These are phyloP conservation scores for Zootermopsis nevadensis DNA, from an alignment of 2,888 invertebrate genomes.

Conservation along the genomic window DNA sequence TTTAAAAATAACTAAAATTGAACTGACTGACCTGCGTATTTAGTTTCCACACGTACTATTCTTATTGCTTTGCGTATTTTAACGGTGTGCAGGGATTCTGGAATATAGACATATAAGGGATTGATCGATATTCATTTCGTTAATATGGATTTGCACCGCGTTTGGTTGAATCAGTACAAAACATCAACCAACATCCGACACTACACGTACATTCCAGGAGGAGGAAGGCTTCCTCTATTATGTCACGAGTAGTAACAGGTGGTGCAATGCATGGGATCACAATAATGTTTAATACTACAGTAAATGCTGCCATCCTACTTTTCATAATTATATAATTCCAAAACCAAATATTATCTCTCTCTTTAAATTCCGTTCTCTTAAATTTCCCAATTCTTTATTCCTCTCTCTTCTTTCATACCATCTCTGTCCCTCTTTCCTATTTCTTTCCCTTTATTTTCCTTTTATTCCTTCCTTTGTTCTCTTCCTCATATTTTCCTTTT, in stretches of 20 bases:
- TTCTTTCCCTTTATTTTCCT: background rate
- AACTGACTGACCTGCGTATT: too few relatives aligned
- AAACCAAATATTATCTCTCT: background rate
- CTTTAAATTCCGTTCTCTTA: background rate
- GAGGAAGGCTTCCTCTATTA: background rate
- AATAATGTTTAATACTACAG: background rate
- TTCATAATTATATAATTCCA: background rate
- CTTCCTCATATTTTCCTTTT: background rate
- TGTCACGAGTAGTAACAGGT: slow-evolving; percentile 6
- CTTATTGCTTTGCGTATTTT: too few relatives aligned
- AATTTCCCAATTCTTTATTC: too few relatives aligned
- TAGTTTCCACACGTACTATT: too few relatives aligned
- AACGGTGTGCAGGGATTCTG: too few relatives aligned
- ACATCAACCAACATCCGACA: background rate
- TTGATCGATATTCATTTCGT: background rate
- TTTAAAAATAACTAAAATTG: too few relatives aligned
- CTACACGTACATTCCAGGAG: background rate
- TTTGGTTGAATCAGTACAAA: background rate
- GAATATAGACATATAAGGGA: too few relatives aligned
- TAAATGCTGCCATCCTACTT: background rate
- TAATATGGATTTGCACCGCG: background rate
- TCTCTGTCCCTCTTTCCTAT: too few relatives aligned
- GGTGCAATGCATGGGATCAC: background rate
- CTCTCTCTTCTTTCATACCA: too few relatives aligned
- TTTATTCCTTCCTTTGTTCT: background rate